A percentile compares a stretch with the other conserved stretches of the same genome.
Conservation (phyloP, 2,888 invertebrate genomes). For the Orthosia incerta region DNA sequence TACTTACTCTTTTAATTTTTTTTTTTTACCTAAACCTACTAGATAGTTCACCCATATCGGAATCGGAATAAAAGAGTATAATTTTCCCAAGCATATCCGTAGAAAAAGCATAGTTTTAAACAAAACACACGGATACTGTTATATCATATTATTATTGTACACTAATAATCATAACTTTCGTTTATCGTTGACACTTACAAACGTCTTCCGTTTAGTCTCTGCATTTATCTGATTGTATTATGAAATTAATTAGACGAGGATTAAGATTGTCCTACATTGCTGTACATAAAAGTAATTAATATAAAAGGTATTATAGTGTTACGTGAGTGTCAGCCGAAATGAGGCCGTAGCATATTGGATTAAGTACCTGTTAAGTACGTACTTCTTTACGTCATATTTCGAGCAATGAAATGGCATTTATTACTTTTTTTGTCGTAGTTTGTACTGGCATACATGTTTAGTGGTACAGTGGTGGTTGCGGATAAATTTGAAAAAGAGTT, state of each 20-base stretch:
- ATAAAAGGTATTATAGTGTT: conserved; percentile 27
- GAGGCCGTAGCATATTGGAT: conserved; percentile 39
- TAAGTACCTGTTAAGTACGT: conserved; percentile 19
- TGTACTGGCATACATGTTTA: too few relatives aligned
- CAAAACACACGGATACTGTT: conserved; percentile 81
- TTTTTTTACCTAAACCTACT: too few relatives aligned
- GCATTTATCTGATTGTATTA: conserved; percentile 51
- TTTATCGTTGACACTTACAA: conserved; percentile 72
- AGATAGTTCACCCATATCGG: too few relatives aligned
- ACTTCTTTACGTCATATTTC: conserved; percentile 3
- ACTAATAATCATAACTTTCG: conserved; percentile 72
- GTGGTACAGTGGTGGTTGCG: too few relatives aligned
- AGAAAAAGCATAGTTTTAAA: conserved; percentile 64
- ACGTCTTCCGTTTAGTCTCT: conserved; percentile 60
- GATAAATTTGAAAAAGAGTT: too few relatives aligned
- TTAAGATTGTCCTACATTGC: conserved; percentile 39
- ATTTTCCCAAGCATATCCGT: conserved; percentile 27
- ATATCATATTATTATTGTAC: conserved; percentile 73
- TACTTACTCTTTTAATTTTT: too few relatives aligned
- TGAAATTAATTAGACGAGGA: conserved; percentile 42
- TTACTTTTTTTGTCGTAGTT: background rate
- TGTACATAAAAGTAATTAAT: conserved; percentile 23
- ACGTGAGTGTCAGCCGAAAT: conserved; percentile 23
- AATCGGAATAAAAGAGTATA: background rate
- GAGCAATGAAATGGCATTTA: background rate